Percentiles rank a stretch among this genome's conserved stretches.
These are phyloP conservation scores for Sinosuthora webbiana DNA, from an alignment of 2,113 vertebrate genomes.

Conservation along the genomic window DNA sequence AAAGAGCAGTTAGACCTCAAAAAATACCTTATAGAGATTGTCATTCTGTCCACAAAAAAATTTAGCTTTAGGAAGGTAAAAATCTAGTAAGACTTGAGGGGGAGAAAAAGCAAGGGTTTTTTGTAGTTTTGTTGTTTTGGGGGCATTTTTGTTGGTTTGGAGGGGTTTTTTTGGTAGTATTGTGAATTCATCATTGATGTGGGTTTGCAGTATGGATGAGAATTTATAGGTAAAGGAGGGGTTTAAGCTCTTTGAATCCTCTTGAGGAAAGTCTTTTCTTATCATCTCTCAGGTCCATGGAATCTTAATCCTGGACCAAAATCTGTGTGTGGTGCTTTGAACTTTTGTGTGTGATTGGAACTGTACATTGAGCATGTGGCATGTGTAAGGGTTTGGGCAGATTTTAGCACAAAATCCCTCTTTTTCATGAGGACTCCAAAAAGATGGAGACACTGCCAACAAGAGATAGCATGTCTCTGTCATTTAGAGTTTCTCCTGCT, in stretches of 20 bases:
- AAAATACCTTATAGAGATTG: background rate
- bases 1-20: background rate
- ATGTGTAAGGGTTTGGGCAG: background rate
- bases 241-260: background rate
- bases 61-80: background rate
- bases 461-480: background rate
- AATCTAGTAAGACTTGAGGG: background rate
- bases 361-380: background rate
- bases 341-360: background rate
- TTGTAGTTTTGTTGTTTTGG: background rate
- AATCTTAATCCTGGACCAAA: background rate
- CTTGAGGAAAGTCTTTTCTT: background rate
- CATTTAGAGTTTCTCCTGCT: background rate
- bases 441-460: background rate
- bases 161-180: background rate
- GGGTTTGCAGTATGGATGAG: background rate
- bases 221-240: background rate
- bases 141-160: background rate
- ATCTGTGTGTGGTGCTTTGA: background rate
- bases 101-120: background rate
- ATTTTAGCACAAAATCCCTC: background rate
- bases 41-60: background rate
- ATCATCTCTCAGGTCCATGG: background rate
- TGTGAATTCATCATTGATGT: background rate
- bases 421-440: background rate